A percentile compares a stretch with the other conserved stretches of the same genome.
Evolutionary conservation across 2,797 vertebrate species (phyloP).

Genomic region (Chiroxiphia lanceolata): DNA sequence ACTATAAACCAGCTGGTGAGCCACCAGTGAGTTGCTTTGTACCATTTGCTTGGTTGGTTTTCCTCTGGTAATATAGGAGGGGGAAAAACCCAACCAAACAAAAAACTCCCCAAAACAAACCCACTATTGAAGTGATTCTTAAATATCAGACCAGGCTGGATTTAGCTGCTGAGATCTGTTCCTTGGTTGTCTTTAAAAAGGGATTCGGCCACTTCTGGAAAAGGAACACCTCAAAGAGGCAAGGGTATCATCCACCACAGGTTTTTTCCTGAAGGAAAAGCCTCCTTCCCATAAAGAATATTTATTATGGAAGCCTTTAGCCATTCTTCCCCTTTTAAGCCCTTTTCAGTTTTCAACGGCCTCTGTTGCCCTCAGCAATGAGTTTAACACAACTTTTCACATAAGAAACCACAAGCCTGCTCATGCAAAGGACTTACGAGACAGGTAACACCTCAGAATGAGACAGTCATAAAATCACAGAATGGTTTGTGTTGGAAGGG

Average conservation of each 20-base stretch:
- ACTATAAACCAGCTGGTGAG: not conserved
- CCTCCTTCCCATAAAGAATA: not conserved
- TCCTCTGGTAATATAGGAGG: not conserved
- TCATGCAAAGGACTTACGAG: fast-evolving
- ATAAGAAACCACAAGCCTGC: not conserved
- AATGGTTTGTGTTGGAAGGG: not conserved
- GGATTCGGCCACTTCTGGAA: not conserved
- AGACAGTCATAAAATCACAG: not conserved
- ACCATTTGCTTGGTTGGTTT: not conserved
- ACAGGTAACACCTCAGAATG: not conserved
- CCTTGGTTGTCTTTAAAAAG: not conserved
- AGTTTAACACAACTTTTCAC: not conserved
- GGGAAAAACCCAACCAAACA: not conserved
- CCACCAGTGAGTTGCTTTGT: not conserved
- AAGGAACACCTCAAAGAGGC: not conserved
- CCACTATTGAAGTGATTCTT: not conserved
- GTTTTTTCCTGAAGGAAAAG: not conserved
- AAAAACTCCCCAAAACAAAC: not conserved
- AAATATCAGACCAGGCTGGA: not conserved
- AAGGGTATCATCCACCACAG: not conserved
- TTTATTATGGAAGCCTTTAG: not conserved
- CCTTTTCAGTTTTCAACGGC: not conserved
- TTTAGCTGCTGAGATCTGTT: not conserved
- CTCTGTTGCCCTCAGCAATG: not conserved
- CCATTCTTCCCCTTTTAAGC: not conserved